Conservation (phyloP, 2,888 invertebrate genomes). For the Lepidochrysops patricia region DNA sequence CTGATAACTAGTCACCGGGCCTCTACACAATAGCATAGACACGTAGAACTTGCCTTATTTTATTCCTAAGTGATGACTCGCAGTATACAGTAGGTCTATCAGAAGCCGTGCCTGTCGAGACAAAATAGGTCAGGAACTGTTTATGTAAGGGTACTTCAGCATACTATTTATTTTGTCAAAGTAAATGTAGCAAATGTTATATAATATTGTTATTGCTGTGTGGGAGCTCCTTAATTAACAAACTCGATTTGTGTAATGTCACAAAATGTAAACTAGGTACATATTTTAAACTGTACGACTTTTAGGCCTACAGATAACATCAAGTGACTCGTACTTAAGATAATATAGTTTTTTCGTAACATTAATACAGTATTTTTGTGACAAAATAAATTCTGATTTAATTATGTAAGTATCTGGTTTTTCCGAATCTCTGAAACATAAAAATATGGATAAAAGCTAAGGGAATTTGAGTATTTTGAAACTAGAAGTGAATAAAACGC, state of each 20-base stretch:
- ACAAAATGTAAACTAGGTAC: background rate
- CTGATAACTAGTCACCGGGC: background rate
- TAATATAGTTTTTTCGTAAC: background rate
- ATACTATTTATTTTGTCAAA: no score
- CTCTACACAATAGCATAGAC: background rate
- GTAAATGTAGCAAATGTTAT: no score
- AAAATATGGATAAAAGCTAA: background rate
- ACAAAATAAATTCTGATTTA: background rate
- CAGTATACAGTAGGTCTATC: no score
- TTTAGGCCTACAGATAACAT: background rate
- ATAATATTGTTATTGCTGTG: background rate
- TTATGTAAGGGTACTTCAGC: no score
- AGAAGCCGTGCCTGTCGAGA: no score
- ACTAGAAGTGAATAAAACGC: constrained; percentile 39
- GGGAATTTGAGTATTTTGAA: background rate
- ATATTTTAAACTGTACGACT: background rate
- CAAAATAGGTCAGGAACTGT: no score
- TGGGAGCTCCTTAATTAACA: no score
- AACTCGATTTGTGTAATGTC: background rate
- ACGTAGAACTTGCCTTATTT: background rate
- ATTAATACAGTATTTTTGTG: background rate
- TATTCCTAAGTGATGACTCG: background rate
- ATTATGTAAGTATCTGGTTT: background rate
- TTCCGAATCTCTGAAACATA: background rate
- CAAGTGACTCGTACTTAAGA: background rate